phyloP scores from a whole-genome alignment of 2,888 invertebrate genomes.

The Pristionchus entomophagus region DNA sequence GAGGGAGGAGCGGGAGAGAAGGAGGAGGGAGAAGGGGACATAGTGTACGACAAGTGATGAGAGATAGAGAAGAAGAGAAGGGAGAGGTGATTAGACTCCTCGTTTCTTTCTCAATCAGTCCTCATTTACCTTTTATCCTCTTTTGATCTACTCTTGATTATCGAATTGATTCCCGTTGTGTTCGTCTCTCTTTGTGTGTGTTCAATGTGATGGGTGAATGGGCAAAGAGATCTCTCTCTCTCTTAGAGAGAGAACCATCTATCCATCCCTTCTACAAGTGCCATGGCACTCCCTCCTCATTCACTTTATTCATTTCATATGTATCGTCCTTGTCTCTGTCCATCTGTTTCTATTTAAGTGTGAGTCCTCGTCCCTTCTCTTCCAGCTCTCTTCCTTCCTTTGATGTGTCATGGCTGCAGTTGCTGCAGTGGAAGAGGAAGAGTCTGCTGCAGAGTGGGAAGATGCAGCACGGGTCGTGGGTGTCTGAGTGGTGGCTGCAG shows the following conservation, averaged over 20 bases:
- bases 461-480: neutral
- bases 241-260: neutral
- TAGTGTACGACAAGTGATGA: conserved; percentile 23
- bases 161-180: neutral
- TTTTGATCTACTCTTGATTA: neutral
- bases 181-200: conserved; percentile 7
- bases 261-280: conserved; percentile 15
- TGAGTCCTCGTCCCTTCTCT: neutral
- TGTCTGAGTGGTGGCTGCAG: neutral
- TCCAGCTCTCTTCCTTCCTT: conserved; percentile 28
- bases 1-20: neutral
- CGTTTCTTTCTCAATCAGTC: conserved; percentile 6
- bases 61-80: conserved; percentile 16
- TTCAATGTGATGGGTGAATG: neutral
- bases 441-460: neutral
- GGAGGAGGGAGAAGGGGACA: neutral
- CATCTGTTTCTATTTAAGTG: conserved; percentile 41
- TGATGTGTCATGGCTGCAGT: conserved; percentile 13
- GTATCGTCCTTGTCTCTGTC: conserved; percentile 16
- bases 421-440: neutral
- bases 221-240: conserved; percentile 23
- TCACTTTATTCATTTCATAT: conserved; percentile 42
- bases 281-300: conserved; percentile 19
- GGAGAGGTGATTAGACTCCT: conserved; percentile 18
- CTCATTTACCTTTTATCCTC: neutral